Evolutionary conservation across 2,797 vertebrate genomes (phyloP).

Genomic region (Oreochromis grahami): DNA sequence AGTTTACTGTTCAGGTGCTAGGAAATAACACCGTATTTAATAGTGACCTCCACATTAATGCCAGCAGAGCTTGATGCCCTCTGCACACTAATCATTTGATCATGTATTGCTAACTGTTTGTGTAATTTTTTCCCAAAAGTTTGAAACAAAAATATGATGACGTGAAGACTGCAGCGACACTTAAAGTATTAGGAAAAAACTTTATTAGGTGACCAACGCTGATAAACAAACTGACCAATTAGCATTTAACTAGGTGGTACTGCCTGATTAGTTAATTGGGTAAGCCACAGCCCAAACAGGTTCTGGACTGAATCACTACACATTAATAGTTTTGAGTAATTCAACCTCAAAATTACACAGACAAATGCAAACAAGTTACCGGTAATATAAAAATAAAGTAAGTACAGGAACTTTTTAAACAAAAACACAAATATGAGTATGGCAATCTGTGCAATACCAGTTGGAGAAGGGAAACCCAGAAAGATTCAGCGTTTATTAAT

Average conservation of each 20-base stretch:
- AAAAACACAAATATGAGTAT: not conserved
- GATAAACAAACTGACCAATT: too few species aligned
- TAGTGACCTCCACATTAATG: not conserved
- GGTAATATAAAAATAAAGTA: not conserved
- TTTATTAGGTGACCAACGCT: not conserved
- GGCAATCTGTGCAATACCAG: not conserved
- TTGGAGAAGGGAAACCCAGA: not conserved
- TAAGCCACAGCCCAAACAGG: not conserved
- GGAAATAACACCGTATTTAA: not conserved
- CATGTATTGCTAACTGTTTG: not conserved
- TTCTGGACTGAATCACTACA: not conserved
- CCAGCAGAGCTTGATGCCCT: not conserved
- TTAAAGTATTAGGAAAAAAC: not conserved
- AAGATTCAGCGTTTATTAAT: not conserved
- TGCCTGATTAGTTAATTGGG: not conserved
- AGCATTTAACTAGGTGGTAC: not conserved
- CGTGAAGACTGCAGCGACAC: not conserved
- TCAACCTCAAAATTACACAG: not conserved
- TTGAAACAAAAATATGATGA: not conserved
- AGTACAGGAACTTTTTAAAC: not conserved
- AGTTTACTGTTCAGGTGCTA: not conserved
- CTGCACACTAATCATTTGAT: not conserved
- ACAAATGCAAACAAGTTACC: not conserved
- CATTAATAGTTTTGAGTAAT: not conserved
- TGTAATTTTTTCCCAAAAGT: not conserved